Evolutionary conservation across 2,888 invertebrate genomes (phyloP).

Genomic region (Tolmerus cingulatus): DNA sequence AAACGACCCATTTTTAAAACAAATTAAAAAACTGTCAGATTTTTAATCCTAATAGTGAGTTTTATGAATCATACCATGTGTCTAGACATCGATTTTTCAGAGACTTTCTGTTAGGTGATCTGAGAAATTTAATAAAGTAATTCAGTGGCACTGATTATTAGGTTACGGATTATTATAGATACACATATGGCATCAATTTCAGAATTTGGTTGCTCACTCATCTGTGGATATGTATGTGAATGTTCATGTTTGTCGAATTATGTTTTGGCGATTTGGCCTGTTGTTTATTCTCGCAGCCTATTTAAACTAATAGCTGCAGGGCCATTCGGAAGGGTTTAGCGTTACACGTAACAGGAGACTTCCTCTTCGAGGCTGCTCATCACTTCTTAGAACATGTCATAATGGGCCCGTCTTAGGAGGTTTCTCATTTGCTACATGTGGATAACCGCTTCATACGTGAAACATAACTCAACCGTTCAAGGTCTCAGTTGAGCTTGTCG

Average conservation of each 20-base stretch:
- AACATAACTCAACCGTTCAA: conserved; percentile 34
- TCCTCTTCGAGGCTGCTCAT: conserved; percentile 14
- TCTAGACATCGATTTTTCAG: not conserved
- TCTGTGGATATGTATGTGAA: not conserved
- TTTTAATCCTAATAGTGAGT: not conserved
- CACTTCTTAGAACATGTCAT: conserved; percentile 25
- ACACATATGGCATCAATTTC: not conserved
- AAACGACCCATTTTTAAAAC: not conserved
- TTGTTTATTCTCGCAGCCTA: not conserved
- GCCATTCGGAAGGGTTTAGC: conserved; percentile 5
- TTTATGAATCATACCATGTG: too few species aligned
- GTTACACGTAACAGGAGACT: conserved; percentile 21
- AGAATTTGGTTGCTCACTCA: not conserved
- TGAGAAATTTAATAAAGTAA: not conserved
- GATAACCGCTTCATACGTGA: conserved; percentile 19
- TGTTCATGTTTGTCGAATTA: conserved; percentile 1
- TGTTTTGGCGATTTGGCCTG: not conserved
- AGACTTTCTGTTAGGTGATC: not conserved
- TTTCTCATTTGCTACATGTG: conserved; percentile 26
- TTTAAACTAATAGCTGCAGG: not conserved
- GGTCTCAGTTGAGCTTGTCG: not conserved
- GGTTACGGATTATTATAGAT: not conserved
- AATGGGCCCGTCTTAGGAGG: conserved; percentile 16
- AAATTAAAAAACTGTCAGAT: not conserved
- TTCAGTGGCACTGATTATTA: not conserved